A percentile compares a stretch with the other conserved stretches of the same genome.
These are phyloP conservation scores for Gobius niger DNA, from an alignment of 2,113 vertebrate genomes.

Conservation along the genomic window DNA sequence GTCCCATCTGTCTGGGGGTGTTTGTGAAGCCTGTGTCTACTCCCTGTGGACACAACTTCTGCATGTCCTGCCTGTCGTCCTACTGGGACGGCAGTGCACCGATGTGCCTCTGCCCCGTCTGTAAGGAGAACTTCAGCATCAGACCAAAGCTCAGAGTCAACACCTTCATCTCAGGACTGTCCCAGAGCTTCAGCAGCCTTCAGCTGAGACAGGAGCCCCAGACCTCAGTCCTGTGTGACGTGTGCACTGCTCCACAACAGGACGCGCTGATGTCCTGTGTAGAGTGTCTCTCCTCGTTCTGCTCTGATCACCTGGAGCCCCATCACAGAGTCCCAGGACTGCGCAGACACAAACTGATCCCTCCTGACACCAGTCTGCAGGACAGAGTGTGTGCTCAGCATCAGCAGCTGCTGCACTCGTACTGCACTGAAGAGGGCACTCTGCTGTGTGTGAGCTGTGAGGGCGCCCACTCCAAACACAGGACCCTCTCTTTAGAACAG, in stretches of 20 bases:
- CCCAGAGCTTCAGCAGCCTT: constrained; percentile 27
- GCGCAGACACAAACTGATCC: constrained; percentile 51
- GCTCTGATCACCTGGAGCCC: constrained; percentile 53
- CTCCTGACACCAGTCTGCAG: constrained; percentile 34
- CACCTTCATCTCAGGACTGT: constrained; percentile 56
- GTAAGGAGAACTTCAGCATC: constrained; percentile 29
- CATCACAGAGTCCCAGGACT: constrained; percentile 50
- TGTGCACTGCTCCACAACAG: constrained; percentile 31
- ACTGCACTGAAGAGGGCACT: constrained; percentile 29
- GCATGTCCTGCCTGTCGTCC: constrained; percentile 46
- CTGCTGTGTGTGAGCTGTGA: constrained; percentile 51
- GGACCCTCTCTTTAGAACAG: neutral
- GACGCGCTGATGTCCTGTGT: constrained; percentile 60
- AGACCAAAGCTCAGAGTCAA: constrained; percentile 60
- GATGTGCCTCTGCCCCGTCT: constrained; percentile 41
- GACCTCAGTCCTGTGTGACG: constrained; percentile 45
- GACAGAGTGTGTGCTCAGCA: constrained; percentile 51
- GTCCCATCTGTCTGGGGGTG: constrained; percentile 59
- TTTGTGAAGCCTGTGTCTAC: constrained; percentile 57
- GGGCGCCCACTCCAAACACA: constrained; percentile 11
- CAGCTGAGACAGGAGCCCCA: neutral
- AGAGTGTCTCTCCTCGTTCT: constrained; percentile 62
- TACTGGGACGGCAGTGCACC: constrained; percentile 26
- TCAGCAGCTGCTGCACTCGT: constrained; percentile 9
- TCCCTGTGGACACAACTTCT: constrained; percentile 69